Base-by-base conservation (phyloP, 1,140 invertebrate genomes). In the Aphelinus atriplicis region DNA sequence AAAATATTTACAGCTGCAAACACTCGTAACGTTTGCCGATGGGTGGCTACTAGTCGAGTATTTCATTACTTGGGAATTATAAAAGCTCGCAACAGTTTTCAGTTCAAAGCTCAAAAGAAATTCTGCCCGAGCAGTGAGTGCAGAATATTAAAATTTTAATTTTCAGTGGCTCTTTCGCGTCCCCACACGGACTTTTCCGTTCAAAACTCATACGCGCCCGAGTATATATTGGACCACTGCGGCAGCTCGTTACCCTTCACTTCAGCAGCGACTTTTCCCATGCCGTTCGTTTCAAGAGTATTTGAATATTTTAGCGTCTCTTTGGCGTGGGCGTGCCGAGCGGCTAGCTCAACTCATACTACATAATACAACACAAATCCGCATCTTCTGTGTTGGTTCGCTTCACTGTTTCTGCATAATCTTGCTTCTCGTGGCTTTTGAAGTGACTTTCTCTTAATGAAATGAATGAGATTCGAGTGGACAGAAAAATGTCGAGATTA, bases 91-190 rank as follows among this genome's bases (percentile, higher is more conserved):
- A 64, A 64, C 51, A 51, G 51, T 64, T 64, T 64, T 10, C 6
- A 51, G 43, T 7, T 43, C 56, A 48, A 3, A n/a, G 58, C 2
- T 9, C 7, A 9, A 43, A 71, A 61, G 58, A 26, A 26, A 26
- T 26, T 26, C 47, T 47, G 7, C 1, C 47, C 50, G 42, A 53
- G 9, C 9, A 53, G 43, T 7, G 51, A 26, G 4, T 3, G 56
- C 1, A n/a, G 62, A 71, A 62, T 72, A 65, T 72, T 72, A 72
- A 58, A 65, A 57, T 65, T 65, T 71, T 72, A 72, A 72, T 72
- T 72, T 53, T 1, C 26, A 26, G 26, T 26, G 6, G 2, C 42
- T 53, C 42, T 45, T n/a, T 50, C 47, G 48, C 50, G 7, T 7
- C n/a, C 6, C 53, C 3, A 43, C 9, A 7, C 50, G 58, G n/a